These are phyloP conservation scores for Chionomys nivalis DNA, from an alignment of 2,113 vertebrate species.

Conservation along the genomic window DNA sequence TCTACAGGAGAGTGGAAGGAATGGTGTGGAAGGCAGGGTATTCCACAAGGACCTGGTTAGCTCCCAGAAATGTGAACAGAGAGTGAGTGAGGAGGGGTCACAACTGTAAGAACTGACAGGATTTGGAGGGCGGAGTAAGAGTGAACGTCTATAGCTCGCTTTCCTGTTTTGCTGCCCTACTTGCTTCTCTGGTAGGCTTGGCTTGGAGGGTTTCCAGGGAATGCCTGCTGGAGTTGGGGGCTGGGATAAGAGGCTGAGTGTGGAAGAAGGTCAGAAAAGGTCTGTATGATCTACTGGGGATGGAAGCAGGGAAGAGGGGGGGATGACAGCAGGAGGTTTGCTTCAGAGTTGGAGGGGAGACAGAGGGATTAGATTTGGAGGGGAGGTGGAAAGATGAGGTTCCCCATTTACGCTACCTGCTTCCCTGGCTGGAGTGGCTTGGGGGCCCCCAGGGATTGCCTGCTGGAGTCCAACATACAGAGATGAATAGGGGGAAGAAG, in stretches of 20 bases:
- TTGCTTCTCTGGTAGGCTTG: neutral
- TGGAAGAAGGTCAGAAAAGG: neutral
- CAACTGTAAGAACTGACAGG: too few relatives aligned
- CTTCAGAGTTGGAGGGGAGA: neutral
- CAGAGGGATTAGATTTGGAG: neutral
- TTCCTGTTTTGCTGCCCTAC: neutral
- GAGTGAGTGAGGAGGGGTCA: neutral
- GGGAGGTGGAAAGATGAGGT: neutral
- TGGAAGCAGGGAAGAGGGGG: neutral
- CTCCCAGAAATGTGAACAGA: neutral
- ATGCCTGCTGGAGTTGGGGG: neutral
- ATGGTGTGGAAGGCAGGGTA: neutral
- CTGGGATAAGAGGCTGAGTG: neutral
- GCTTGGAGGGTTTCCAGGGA: neutral
- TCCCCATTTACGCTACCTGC: neutral
- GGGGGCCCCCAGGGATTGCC: neutral
- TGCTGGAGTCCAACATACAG: neutral
- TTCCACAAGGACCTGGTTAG: neutral
- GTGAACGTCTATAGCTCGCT: neutral
- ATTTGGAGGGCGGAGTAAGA: neutral
- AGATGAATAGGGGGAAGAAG: neutral
- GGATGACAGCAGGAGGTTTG: neutral
- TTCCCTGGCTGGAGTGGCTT: neutral
- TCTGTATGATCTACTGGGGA: neutral
- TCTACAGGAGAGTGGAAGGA: neutral